A percentile compares a stretch with the other conserved stretches of the same genome.
Conservation (phyloP, 2,113 vertebrate species). For the Passer montanus region DNA sequence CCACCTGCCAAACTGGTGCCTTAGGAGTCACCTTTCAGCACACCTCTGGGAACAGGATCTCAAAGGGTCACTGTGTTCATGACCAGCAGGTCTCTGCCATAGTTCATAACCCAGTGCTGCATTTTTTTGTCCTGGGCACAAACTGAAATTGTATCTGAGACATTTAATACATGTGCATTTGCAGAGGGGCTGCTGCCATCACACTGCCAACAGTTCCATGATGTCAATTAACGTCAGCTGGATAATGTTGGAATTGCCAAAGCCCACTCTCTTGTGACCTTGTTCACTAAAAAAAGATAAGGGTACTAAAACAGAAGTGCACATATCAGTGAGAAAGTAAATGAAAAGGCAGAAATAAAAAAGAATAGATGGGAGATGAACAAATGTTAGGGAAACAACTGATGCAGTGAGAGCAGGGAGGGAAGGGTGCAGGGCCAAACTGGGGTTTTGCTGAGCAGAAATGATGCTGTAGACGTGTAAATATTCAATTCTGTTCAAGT, state of each 20-base stretch:
- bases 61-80: neutral
- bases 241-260: neutral
- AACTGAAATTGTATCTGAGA: neutral
- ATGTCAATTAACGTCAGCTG: neutral
- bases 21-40: neutral
- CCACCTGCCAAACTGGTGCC: neutral
- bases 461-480: neutral
- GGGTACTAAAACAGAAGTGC: constrained; percentile 29
- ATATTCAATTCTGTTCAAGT: neutral
- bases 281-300: neutral
- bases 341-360: constrained; percentile 43
- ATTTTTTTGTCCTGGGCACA: neutral
- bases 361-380: neutral
- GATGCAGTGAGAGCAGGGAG: accelerated
- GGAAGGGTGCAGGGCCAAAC: neutral
- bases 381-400: neutral
- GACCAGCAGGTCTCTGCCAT: neutral
- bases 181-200: neutral
- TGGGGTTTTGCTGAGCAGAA: neutral
- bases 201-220: neutral
- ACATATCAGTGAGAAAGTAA: neutral
- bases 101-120: neutral
- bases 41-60: neutral
- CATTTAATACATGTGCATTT: neutral
- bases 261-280: constrained; percentile 23